Evolutionary conservation across 2,888 invertebrate genomes (phyloP), one percentile per base, ranked within the genome.

Genomic region (Dyspetes luteomarginatus): DNA sequence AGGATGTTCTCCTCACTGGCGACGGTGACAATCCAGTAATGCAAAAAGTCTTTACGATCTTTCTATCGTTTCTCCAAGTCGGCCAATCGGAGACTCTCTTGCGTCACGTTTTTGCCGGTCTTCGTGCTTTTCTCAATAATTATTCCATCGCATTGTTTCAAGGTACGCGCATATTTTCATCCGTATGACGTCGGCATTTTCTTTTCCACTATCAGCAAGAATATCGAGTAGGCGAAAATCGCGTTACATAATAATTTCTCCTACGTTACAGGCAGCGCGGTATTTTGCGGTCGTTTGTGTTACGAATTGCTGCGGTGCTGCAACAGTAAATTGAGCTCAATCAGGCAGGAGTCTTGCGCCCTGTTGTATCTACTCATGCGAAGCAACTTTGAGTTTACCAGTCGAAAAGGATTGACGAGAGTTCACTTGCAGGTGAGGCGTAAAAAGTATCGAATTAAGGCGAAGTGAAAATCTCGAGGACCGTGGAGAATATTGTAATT

Each of bases 71-170:
- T 86, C 93, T 98, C 68, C 96, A 97, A 92, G 94, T 96, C 50
- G 97, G 97, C 1, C 98, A 98, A 90, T 98, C 98, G 56, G 98
- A 99, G 91, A 95, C 94, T 2, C 93, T 99, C 56, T 96, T 98
- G 85, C 96, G 96, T 86, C 98, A 99, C 89, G 95, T 98, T 19
- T 98, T 99, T 91, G 98, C 98, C 1, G 96, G 98, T 0, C 93
- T 99, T 62, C 94, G 98, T 83, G 96, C 97, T 0, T 98, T 98
- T 89, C 96, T 99, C 75, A 98, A 97, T 91, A 96, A 97, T 92
- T 97, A 97, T 90, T 96, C 97, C 0, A 93, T 95, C 74, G 95
- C 96, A 2, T 92, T 97, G 58, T 98, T 97, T 92, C 96, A 97
- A 94, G 97, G 97, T 94, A 92, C 88, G 84, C 81, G 48, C 48